Conservation (phyloP, 2,797 vertebrate genomes). For the Erpetoichthys calabaricus region DNA sequence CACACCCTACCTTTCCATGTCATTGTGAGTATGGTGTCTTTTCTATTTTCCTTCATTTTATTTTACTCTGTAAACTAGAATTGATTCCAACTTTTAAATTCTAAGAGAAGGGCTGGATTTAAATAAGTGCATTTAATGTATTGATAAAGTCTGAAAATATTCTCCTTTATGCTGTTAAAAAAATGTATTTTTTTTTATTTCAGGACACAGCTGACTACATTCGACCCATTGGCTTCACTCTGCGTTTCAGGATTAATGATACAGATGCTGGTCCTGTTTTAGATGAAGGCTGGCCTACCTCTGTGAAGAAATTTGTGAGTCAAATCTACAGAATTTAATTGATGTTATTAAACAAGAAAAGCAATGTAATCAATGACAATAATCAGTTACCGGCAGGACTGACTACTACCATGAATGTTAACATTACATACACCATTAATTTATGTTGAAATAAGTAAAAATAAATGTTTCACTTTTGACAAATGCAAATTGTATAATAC, state of each 20-base stretch:
- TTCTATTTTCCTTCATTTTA: no score
- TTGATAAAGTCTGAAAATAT: no score
- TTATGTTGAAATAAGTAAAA: no score
- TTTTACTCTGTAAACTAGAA: no score
- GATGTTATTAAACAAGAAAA: background rate
- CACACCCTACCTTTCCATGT: constrained; percentile 70
- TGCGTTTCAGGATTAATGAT: constrained; percentile 64
- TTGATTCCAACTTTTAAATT: no score
- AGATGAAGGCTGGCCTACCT: constrained; percentile 63
- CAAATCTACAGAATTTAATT: no score
- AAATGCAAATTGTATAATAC: no score
- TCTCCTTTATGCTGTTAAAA: no score
- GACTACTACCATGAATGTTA: background rate
- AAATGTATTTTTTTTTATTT: constrained; percentile 8
- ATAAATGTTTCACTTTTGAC: no score
- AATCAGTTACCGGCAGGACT: background rate
- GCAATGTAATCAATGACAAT: background rate
- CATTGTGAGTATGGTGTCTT: constrained; percentile 51
- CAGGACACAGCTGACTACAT: constrained; percentile 88
- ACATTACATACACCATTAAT: background rate
- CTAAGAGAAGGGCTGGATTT: no score
- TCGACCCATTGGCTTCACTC: constrained; percentile 69
- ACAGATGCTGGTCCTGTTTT: constrained; percentile 60
- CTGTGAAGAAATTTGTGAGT: constrained; percentile 64
- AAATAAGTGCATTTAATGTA: no score